Conservation (phyloP, 2,888 invertebrate species). For the Rhogogaster chlorosoma region DNA sequence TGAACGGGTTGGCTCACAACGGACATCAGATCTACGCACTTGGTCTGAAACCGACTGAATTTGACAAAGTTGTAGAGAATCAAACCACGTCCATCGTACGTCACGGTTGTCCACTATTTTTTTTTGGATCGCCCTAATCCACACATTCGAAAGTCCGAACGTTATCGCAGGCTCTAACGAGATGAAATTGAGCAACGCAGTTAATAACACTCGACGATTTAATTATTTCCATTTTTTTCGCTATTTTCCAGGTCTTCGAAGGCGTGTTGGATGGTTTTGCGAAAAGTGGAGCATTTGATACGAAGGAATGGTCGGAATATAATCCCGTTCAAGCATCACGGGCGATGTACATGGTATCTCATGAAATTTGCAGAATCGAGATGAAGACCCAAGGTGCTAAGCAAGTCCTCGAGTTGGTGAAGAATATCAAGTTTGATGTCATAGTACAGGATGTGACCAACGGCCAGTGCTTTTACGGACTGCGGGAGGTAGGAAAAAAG, state of each 20-base stretch:
- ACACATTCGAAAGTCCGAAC: background rate
- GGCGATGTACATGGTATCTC: background rate
- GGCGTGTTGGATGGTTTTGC: background rate
- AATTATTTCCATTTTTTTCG: background rate
- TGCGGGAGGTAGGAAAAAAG: conserved; percentile 50
- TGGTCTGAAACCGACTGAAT: conserved; percentile 3
- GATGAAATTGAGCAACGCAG: background rate
- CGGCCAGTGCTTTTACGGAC: conserved; percentile 51
- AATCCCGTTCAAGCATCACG: background rate
- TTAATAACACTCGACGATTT: background rate
- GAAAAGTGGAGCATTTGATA: background rate
- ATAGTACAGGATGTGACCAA: conserved; percentile 51
- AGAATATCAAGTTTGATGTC: conserved; percentile 51
- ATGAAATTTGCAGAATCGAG: background rate
- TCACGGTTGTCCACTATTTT: background rate
- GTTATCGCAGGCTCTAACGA: background rate
- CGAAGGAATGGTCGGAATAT: conserved; percentile 13
- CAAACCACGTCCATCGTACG: conserved; percentile 17
- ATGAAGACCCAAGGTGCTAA: conserved; percentile 29
- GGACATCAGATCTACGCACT: conserved; percentile 17
- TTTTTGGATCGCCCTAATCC: no score
- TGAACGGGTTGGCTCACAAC: conserved; percentile 22
- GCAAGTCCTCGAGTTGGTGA: conserved; percentile 47
- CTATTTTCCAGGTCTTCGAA: background rate
- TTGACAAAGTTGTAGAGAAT: background rate